Base-by-base conservation (phyloP, 2,888 invertebrate species). In the Tineola bisselliella region DNA sequence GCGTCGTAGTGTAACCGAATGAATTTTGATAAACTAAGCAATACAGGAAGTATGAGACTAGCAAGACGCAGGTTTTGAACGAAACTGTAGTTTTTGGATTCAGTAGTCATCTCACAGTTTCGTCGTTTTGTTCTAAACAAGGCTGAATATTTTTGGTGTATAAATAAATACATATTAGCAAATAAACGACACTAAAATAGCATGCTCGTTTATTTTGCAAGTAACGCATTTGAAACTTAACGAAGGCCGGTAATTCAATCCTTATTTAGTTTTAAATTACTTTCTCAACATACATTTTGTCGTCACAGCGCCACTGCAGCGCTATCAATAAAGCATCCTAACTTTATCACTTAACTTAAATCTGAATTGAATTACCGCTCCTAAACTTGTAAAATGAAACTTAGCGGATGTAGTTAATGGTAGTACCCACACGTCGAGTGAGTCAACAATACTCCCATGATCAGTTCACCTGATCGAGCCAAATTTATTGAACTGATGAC, bases 401-500 rank as follows among this genome's bases (percentile, higher is more conserved):
- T 38, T 13, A 56, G 25, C 19, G 25, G 56, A 17, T 17, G 56
- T 19, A 10, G 25, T 25, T 25, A 25, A 25, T 25, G 25, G 2
- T 10, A 19, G 19, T 18, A 25, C 18, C 25, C n/a, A 19, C 19
- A 15, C 33, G 33, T 33, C 31, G 58, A 19, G 17, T 19, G 12
- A 54, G 54, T 18, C 12, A 48, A 17, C 48, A 48, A 17, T 17
- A 13, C 48, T 48, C 48, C 38, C 10, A 17, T 17, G 54, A 54
- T 54, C 19, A 25, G 25, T 18, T 54, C 25, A 5, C 72, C 77
- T 76, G 81, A 79, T 86, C 83, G 76, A 78, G 86, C 84, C 84
- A 84, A 87, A 87, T 82, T 76, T 73, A 76, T 77, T 76, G 84
- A 77, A 86, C 84, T 87, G 84, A 84, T 68, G 75, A 73, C 69